Percentiles rank a stretch among this genome's conserved stretches.
phyloP scores from a whole-genome alignment of 2,888 invertebrate species.

The Chymomyza procnemis region DNA sequence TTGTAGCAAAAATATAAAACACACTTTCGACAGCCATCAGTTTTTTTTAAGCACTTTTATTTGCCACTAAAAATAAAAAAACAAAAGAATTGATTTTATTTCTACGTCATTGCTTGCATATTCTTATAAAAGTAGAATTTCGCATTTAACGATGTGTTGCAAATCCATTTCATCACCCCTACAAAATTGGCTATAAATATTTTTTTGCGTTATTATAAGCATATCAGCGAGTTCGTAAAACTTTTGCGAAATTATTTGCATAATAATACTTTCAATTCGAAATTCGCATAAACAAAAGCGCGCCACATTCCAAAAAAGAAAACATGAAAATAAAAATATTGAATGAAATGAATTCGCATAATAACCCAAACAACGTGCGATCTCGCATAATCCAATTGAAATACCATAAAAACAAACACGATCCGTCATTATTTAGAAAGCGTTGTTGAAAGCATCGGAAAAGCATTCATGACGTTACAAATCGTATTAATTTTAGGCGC shows the following conservation, averaged over 20 bases:
- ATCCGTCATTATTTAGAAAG: slow-evolving; percentile 55
- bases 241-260: background rate
- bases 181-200: background rate
- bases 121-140: background rate
- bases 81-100: background rate
- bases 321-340: background rate
- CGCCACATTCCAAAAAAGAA: background rate
- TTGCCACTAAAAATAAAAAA: background rate
- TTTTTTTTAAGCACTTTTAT: background rate
- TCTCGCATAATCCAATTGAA: slow-evolving; percentile 16
- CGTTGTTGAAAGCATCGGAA: slow-evolving; percentile 32
- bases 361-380: slow-evolving; percentile 44
- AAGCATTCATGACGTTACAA: background rate
- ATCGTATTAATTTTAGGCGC: background rate
- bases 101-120: background rate
- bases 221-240: background rate
- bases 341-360: background rate
- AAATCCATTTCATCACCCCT: background rate
- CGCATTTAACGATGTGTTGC: background rate
- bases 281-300: slow-evolving; percentile 1
- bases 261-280: slow-evolving; percentile 6
- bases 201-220: background rate
- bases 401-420: slow-evolving; percentile 55
- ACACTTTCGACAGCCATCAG: no score
- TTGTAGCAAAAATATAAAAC: background rate